Base-by-base conservation (phyloP, 2,888 invertebrate species). In the Andrena camellia region DNA sequence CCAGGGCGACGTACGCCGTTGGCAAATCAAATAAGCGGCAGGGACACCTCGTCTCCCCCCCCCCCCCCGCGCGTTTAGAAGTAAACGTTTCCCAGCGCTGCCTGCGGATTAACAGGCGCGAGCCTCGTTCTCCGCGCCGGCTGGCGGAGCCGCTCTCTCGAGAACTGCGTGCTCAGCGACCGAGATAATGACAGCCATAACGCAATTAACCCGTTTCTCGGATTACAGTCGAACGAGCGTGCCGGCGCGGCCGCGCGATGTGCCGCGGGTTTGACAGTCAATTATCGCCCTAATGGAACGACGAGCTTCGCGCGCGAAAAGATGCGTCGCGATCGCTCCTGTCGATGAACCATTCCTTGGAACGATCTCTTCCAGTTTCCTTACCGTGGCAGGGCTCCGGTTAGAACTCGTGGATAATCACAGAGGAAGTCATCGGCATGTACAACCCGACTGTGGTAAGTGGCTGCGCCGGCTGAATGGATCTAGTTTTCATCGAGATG, bases 161-260 rank as follows among this genome's bases (percentile, higher is more conserved):
- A 77, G 79, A 78, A 82, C 74, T 75, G 78, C 79, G 59, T 75
- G 83, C 83, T 83, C 83, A 83, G 79, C 84, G 79, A 79, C 83
- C 78, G 83, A 84, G 83, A 84, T 84, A 84, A 84, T 80, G 79
- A 84, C 84, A 80, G 83, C 75, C 84, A 83, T 84, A 84, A 84
- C 84, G 84, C 80, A 80, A 83, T 84, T 84, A 84, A 83, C 74
- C 83, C 72, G 83, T 83, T 79, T 80, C 75, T 73, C 80, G 72
- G 68, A 84, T 79, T 83, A 83, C 66, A 73, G 83, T 73, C 82
- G 83, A 75, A 81, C 76, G 82, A 73, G 57, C 57, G 57, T 23
- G 20, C 13, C n/a, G 71, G 62, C 57, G 60, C 54, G 57, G 26
- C 50, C 72, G 50, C 72, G 50, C 50, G 63, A 48, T 60, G 69